Evolutionary conservation across 2,113 vertebrate genomes (phyloP).

Genomic region (Herpetotheres cachinnans): DNA sequence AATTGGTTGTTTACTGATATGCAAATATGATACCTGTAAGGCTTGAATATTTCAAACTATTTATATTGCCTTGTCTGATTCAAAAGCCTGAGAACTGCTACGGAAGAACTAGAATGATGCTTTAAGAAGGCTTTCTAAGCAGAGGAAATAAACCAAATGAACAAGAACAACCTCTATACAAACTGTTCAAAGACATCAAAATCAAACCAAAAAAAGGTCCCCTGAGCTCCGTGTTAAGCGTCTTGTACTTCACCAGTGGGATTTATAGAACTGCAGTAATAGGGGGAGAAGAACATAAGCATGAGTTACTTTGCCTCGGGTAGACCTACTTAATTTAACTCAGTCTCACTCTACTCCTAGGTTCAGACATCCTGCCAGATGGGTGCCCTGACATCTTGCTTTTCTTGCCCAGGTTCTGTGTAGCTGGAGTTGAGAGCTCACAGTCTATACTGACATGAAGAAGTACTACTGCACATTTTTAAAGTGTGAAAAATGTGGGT

Average conservation of each 20-base stretch:
- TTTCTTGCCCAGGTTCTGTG: not conserved
- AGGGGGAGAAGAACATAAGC: not conserved
- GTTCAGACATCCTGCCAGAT: not conserved
- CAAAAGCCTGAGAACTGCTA: not conserved
- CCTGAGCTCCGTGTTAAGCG: not conserved
- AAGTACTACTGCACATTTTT: not conserved
- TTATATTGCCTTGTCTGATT: not conserved
- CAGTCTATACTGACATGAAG: not conserved
- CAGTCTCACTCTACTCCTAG: not conserved
- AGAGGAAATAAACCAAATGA: not conserved
- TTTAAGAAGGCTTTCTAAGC: not conserved
- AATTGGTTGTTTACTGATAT: not conserved
- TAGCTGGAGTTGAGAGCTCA: not conserved
- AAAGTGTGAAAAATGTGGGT: not conserved
- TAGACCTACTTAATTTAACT: not conserved
- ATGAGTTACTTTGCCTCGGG: not conserved
- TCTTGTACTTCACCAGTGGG: not conserved
- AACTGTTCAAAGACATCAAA: not conserved
- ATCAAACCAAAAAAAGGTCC: not conserved
- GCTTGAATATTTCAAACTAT: not conserved
- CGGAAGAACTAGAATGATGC: not conserved
- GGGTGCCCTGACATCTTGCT: not conserved
- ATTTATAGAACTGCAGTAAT: not conserved
- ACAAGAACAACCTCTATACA: not conserved
- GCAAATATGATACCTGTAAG: not conserved